phyloP scores from a whole-genome alignment of 1,140 invertebrate species.

The Aethina tumida region DNA sequence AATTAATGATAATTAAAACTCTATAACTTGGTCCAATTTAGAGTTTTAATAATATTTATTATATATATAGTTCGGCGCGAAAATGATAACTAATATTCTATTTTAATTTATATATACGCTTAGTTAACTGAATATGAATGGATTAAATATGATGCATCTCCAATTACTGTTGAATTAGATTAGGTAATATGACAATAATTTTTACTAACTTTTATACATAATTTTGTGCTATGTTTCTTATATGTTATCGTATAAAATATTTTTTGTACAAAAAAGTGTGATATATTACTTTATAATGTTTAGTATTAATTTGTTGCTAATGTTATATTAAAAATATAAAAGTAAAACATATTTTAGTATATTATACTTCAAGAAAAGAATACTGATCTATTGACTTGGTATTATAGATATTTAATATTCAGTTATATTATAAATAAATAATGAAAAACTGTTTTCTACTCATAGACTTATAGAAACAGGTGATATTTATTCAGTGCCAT shows the following conservation, averaged over 20 bases:
- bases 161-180: constrained; percentile 2
- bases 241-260: not conserved
- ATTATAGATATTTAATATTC: constrained; percentile 12
- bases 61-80: constrained; percentile 5
- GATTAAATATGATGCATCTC: constrained; percentile 3
- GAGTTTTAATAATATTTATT: not conserved
- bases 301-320: constrained; percentile 17
- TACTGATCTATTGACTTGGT: constrained; percentile 14
- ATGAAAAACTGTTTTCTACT: constrained; percentile 31
- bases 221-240: constrained; percentile 3
- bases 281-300: constrained; percentile 10
- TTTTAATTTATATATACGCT: not conserved
- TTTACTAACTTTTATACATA: constrained; percentile 4
- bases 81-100: constrained; percentile 1
- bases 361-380: constrained; percentile 7
- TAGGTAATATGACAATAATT: constrained; percentile 13
- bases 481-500: constrained; percentile 40
- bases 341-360: constrained; percentile 3
- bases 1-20: too few species aligned
- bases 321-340: too few species aligned
- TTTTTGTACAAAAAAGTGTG: constrained; percentile 16
- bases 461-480: constrained; percentile 38
- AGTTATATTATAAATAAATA: constrained; percentile 26
- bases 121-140: constrained; percentile 5
- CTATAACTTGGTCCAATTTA: too few species aligned